Base-by-base conservation (phyloP, 2,797 vertebrate genomes). In the Hydrolagus colliei region DNA sequence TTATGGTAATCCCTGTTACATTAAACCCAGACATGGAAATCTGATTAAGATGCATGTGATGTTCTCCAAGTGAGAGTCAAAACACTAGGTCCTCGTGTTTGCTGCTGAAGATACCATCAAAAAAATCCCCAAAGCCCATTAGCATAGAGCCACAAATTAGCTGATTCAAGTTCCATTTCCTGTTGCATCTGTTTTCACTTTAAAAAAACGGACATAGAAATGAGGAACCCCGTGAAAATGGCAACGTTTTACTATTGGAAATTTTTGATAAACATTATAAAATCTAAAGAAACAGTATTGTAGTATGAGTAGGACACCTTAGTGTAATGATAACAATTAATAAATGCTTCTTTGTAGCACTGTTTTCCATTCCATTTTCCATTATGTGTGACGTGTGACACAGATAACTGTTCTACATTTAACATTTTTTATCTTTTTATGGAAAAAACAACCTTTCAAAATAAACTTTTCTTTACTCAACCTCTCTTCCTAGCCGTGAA, bases 1-100 rank as follows among this genome's bases (percentile, higher is more conserved):
- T 10, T 59, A 77, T 6, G 75, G 61, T n/a, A 9, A 52, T 77
- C 41, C 75, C 20, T n/a, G n/a, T 59, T 77, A 59, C 52, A 77
- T 59, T 61, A 77, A 52, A 77, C 52, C 52, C 75, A 77, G 41
- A 41, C 75, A 61, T 11, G 41, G 59, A 59, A 20, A 61, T 77
- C 75, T 77, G 75, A 77, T 77, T 77, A 77, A 20, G 75, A 77
- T 77, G 75, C 18, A 61, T 20, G n/a, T 59, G n/a, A 4, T 61
- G 41, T n/a, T 77, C 4, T 11, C 20, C 75, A 3, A 11, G 10
- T 59, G 35, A 20, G 35, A 61, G 18, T 59, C 9, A 52, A 61
- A 52, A 0, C 41, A 10, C 41, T 77, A 59, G 18, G 9, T 77
- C 61, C n/a, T 18, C 18, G 16, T 20, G n/a, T n/a, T n/a, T 61